Base-by-base conservation (phyloP, 1,140 invertebrate genomes). In the Bilobella aurantiaca region DNA sequence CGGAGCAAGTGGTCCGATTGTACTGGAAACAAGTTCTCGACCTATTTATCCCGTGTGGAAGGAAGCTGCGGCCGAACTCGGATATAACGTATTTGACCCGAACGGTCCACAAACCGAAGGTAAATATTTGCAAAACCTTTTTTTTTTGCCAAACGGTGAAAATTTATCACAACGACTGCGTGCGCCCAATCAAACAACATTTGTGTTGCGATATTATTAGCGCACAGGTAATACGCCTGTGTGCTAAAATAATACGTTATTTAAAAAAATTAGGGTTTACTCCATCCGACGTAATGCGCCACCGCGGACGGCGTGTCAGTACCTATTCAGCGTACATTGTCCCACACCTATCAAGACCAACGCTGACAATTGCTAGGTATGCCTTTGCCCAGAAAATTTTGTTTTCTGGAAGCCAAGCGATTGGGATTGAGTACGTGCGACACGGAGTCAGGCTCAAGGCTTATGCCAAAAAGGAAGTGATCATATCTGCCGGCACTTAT, bases 401-500 rank as follows among this genome's bases (percentile, higher is more conserved):
- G n/a, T 58, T 58, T 14, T 1, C 8, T 1, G 16, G 21, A 47
- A 42, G 31, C 31, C 2, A 58, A 3, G 65, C 65, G 2, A 28
- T n/a, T 57, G 65, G 65, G 2, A 16, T 66, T 3, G 42, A 21
- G 0, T 66, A 62, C 27, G 23, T 18, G 1, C 56, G 46, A 42
- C 59, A 62, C 16, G 65, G 65, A 14, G 30, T 57, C 25, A 23
- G 8, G 1, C 30, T n/a, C 28, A 61, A 3, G 1, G 65, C 49
- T 1, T 3, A 53, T 14, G 74, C 72, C 1, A 28, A 29, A 1
- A 74, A 72, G 57, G 75, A 76, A 68, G 68, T 76, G 5, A 75
- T 76, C 8, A 3, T 76, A 1, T 75, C 74, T 14, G 74, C 74
- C 3, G 75, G 74, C 27, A 47, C 69, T 14, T 58, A 69, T 2